phyloP scores from a whole-genome alignment of 2,888 invertebrate genomes.

The Xylocampa areola region DNA sequence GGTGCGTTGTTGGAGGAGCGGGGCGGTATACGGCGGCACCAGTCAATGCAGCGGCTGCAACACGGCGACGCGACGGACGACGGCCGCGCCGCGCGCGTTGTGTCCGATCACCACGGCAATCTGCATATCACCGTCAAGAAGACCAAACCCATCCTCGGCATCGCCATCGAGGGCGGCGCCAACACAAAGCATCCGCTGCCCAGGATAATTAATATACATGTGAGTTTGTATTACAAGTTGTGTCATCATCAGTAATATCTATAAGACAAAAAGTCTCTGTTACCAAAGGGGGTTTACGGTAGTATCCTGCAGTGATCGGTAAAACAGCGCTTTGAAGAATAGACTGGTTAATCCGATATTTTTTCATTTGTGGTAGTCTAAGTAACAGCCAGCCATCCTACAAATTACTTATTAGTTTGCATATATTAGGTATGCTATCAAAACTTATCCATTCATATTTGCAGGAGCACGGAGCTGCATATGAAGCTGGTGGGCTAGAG shows the following conservation, averaged over 20 bases:
- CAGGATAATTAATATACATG: conserved; percentile 98
- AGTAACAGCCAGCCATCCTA: no score
- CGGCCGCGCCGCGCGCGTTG: conserved; percentile 91
- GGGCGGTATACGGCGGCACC: conserved; percentile 92
- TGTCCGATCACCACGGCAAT: conserved; percentile 96
- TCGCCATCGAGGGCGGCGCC: conserved; percentile 99
- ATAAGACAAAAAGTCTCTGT: no score
- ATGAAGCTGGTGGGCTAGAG: conserved; percentile 97
- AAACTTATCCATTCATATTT: conserved; percentile 52
- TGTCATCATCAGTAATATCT: no score
- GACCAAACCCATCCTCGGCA: conserved; percentile 97
- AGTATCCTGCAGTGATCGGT: no score
- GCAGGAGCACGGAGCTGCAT: conserved; percentile 98
- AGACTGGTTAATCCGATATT: no score
- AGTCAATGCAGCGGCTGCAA: conserved; percentile 94
- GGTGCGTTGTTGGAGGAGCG: conserved; percentile 92
- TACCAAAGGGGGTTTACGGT: no score
- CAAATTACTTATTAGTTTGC: no score
- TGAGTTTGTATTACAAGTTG: conserved; percentile 82
- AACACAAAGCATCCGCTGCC: conserved; percentile 98
- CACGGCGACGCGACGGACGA: conserved; percentile 89
- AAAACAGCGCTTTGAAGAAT: no score
- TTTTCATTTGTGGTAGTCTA: no score
- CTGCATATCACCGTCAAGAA: conserved; percentile 97
- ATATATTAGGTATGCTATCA: no score